A percentile compares a stretch with the other conserved stretches of the same genome.
These are phyloP conservation scores for Eupeodes luniger DNA, from an alignment of 2,888 invertebrate genomes.

Conservation along the genomic window DNA sequence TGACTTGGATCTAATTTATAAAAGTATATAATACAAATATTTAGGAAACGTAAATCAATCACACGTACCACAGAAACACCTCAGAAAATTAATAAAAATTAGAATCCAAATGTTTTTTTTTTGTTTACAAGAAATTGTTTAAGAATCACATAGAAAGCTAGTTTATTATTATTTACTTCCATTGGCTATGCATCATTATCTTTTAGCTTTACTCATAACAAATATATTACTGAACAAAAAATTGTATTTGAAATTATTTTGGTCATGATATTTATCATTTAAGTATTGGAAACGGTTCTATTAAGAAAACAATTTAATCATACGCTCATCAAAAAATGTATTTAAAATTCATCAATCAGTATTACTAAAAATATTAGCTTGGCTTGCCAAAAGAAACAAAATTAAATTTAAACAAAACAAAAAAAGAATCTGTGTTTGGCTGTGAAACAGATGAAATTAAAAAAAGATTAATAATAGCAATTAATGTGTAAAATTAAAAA, in stretches of 20 bases:
- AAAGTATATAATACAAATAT: background rate
- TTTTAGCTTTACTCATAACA: background rate
- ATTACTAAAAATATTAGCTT: conserved; percentile 37
- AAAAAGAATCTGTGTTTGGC: conserved; percentile 83
- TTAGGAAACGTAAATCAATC: background rate
- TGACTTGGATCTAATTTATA: background rate
- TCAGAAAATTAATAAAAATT: too few species aligned
- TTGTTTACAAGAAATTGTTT: background rate
- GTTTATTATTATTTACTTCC: background rate
- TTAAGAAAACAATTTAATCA: background rate
- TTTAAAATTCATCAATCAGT: conserved; percentile 34
- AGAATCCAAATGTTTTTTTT: background rate
- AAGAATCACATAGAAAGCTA: background rate
- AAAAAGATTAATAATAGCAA: conserved; percentile 52
- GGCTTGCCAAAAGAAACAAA: conserved; percentile 37
- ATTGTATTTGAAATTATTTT: conserved; percentile 3
- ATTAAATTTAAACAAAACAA: conserved; percentile 37
- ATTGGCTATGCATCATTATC: background rate
- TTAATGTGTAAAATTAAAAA: conserved; percentile 39
- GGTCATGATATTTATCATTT: background rate
- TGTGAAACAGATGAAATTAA: conserved; percentile 82
- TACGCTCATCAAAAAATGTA: background rate
- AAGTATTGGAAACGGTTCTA: background rate
- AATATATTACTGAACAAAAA: background rate
- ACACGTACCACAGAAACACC: too few species aligned